These are phyloP conservation scores for Tortricodes alternella DNA, from an alignment of 2,888 invertebrate genomes.

Conservation along the genomic window DNA sequence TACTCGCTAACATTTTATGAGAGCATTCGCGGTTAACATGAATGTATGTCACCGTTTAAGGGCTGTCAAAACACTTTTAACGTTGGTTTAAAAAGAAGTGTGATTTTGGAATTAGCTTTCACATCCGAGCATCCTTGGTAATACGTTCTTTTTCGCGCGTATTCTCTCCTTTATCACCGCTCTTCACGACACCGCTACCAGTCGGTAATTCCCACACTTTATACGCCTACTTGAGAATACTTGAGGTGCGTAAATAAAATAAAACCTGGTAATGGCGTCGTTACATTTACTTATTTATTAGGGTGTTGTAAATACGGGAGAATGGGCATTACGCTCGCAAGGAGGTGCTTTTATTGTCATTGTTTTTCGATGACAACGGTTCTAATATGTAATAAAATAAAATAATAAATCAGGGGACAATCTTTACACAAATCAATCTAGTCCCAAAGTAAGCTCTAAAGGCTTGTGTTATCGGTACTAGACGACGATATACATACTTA, in stretches of 20 bases:
- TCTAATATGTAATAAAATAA: constrained; percentile 1
- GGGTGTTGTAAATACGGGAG: constrained; percentile 42
- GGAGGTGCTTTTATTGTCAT: constrained; percentile 23
- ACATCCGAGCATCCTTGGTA: constrained; percentile 8
- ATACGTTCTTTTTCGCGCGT: constrained; percentile 10
- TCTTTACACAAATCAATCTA: no score
- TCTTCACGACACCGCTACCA: constrained; percentile 49
- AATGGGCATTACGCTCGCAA: constrained; percentile 37
- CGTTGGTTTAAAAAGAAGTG: constrained; percentile 4
- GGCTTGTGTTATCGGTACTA: no score
- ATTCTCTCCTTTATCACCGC: constrained; percentile 47
- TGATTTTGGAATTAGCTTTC: constrained; percentile 16
- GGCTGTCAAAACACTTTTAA: constrained; percentile 9
- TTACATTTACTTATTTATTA: constrained; percentile 62
- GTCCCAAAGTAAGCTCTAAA: no score
- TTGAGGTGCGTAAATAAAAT: constrained; percentile 70
- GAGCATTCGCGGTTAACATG: background rate
- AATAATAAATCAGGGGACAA: no score
- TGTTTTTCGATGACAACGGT: constrained; percentile 12
- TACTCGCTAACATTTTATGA: background rate
- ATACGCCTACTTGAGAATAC: constrained; percentile 59
- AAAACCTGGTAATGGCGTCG: constrained; percentile 63
- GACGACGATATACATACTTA: no score
- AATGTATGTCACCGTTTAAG: background rate
- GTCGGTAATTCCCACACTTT: constrained; percentile 67